Percentiles rank a stretch among this genome's conserved stretches.
phyloP scores from a whole-genome alignment of 2,113 vertebrate species.

The Cyprinodon tularosa region DNA sequence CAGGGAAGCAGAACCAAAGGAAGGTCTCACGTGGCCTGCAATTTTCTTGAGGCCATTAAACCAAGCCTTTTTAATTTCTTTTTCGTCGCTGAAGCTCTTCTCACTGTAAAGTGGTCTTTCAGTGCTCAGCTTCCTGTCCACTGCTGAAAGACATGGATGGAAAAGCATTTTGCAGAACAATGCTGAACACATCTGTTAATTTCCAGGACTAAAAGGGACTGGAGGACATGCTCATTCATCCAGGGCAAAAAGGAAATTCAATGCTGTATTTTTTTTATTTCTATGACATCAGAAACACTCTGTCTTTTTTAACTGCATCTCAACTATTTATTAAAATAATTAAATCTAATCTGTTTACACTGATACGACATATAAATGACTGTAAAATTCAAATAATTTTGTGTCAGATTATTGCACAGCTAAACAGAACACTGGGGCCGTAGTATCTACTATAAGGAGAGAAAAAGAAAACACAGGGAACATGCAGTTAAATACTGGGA shows the following conservation, averaged over 20 bases:
- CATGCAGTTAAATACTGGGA: not conserved
- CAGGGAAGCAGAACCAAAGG: constrained; percentile 67
- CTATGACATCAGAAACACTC: not conserved
- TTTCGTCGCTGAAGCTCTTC: constrained; percentile 70
- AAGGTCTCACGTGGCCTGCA: constrained; percentile 73
- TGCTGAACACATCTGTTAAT: constrained; percentile 45
- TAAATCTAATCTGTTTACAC: not conserved
- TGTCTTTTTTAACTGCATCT: not conserved
- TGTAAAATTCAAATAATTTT: not conserved
- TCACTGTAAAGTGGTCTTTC: constrained; percentile 73
- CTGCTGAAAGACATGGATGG: constrained; percentile 37
- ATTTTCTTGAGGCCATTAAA: constrained; percentile 81
- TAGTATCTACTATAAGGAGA: not conserved
- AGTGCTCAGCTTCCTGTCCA: constrained; percentile 31
- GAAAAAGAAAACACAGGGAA: not conserved
- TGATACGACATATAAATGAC: not conserved
- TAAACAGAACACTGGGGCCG: not conserved
- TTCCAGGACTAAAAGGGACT: constrained; percentile 30
- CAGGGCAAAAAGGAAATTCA: not conserved
- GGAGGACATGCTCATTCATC: constrained; percentile 18
- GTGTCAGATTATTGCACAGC: not conserved
- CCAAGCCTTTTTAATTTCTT: constrained; percentile 78
- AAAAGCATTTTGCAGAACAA: constrained; percentile 59
- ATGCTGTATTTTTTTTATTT: not conserved
- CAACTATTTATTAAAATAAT: not conserved